A percentile compares a stretch with the other conserved stretches of the same genome.
Evolutionary conservation across 2,888 invertebrate genomes (phyloP).

Genomic region (Tachina fera): DNA sequence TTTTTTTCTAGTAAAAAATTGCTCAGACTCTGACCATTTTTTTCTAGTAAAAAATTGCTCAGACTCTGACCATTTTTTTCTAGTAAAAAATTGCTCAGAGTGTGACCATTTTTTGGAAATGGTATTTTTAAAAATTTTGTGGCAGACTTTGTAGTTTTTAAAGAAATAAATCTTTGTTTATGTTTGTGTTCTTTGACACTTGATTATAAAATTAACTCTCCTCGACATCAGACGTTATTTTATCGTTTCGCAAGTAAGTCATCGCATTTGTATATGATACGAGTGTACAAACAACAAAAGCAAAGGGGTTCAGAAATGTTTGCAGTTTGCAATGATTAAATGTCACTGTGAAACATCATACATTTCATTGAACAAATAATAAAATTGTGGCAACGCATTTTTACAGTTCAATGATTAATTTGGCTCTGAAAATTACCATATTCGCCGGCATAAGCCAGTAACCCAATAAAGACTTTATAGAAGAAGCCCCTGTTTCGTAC

Average conservation of each 20-base stretch:
- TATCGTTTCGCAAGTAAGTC: background rate
- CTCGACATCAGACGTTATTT: background rate
- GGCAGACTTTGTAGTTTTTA: no score
- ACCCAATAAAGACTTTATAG: background rate
- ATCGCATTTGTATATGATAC: background rate
- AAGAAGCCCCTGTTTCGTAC: background rate
- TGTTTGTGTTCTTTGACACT: constrained; percentile 34
- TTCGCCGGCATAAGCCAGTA: constrained; percentile 1
- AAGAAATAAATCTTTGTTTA: no score
- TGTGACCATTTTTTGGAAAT: no score
- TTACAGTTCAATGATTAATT: constrained; percentile 23
- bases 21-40: background rate
- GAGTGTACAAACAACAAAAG: background rate
- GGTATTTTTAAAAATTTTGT: background rate
- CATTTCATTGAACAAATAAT: background rate
- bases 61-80: background rate
- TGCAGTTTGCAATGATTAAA: background rate
- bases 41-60: background rate
- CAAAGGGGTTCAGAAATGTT: background rate
- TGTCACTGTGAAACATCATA: constrained; percentile 13
- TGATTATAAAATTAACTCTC: constrained; percentile 24
- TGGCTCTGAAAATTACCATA: constrained; percentile 14
- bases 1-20: background rate
- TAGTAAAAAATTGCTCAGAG: background rate
- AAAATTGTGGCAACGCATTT: background rate